Base-by-base conservation (phyloP, 37 sponge, comb jelly and placozoan genomes). In the Chondrilla cf. caribensis region DNA sequence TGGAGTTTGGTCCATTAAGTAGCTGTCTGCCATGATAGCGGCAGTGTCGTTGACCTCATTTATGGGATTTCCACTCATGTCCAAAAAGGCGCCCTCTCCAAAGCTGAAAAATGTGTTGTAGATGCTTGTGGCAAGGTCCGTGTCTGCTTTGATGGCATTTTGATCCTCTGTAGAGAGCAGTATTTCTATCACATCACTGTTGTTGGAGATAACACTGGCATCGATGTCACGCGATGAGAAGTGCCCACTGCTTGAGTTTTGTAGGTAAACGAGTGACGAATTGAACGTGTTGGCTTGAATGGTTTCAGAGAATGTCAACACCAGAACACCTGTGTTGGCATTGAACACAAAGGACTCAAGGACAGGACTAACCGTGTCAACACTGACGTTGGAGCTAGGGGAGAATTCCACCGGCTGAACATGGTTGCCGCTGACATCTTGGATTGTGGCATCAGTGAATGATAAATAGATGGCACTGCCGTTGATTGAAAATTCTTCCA, bases 251-350 rank as follows among this genome's bases (percentile, higher is more conserved):
- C 41, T 78, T 7, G 85, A 60, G 83, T 79, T 88, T 77, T 90
- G 91, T 8, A 95, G 42, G 4, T 79, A 75, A 73, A 95, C 79
- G 9, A 39, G 60, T 75, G 83, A 73, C 6, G 82, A 7, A 43
- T 92, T 86, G 44, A 90, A 75, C 0, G 89, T 86, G 54, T 41
- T 81, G 3, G 79, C 89, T 44, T 83, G 47, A 6, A 95, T 91
- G 32, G 88, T 88, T 79, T 95, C 96, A 31, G 93, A 90, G 79
- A 95, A 95, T 35, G 81, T 88, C 3, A 96, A 82, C 17, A 78
- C 82, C 1, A 96, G 66, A 19, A 81, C 29, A 7, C 86, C 89
- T 6, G 19, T 38, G 41, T 90, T 71, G 36, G 81, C 81, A 84
- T 96, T 91, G 77, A 93, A 84, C 9, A 51, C 71, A 37, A 89